Evolutionary conservation across 2,888 invertebrate genomes (phyloP).

Genomic region (Zootermopsis nevadensis): DNA sequence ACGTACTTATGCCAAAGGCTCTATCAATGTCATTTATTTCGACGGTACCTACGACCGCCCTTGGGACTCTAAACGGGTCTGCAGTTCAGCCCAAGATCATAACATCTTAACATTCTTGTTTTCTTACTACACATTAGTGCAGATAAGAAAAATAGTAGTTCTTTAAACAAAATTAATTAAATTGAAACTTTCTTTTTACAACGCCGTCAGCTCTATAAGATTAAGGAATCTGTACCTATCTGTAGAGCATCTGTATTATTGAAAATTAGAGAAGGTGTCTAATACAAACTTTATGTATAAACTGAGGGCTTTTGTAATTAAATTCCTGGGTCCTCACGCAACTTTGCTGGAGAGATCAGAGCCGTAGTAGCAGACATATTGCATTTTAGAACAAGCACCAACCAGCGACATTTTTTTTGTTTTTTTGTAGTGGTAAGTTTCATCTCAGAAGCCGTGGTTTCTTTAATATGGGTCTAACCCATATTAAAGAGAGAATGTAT

Average conservation of each 20-base stretch:
- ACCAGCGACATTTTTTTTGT: background rate
- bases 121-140: too few relatives aligned
- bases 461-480: background rate
- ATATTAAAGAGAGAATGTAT: background rate
- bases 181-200: background rate
- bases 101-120: too few relatives aligned
- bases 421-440: constrained; percentile 22
- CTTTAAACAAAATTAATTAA: background rate
- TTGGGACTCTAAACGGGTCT: too few relatives aligned
- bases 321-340: constrained; percentile 13
- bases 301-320: constrained; percentile 35
- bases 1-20: too few relatives aligned
- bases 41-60: too few relatives aligned
- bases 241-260: constrained; percentile 2
- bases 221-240: background rate
- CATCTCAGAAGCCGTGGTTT: constrained; percentile 20
- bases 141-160: background rate
- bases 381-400: constrained; percentile 13
- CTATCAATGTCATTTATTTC: too few relatives aligned
- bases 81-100: too few relatives aligned
- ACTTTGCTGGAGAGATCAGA: background rate
- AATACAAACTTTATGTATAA: constrained; percentile 14
- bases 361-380: constrained; percentile 6
- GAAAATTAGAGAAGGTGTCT: background rate
- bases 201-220: background rate